These are phyloP conservation scores for Zhengitettix transpicula DNA, from an alignment of 2,888 invertebrate species.

Conservation along the genomic window DNA sequence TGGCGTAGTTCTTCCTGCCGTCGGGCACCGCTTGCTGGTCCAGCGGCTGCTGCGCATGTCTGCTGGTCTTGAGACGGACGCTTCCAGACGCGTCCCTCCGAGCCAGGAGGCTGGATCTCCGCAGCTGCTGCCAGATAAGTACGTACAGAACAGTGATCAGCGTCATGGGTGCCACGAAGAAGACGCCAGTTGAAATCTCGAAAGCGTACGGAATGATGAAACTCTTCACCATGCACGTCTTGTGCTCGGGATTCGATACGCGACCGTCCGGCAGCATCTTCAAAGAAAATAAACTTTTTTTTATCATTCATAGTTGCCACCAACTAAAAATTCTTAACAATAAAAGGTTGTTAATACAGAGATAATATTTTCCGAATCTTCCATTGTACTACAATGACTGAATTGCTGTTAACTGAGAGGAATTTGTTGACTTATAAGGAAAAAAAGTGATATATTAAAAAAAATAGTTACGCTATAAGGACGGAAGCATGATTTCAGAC, in stretches of 20 bases:
- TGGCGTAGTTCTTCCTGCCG: slow-evolving; percentile 5
- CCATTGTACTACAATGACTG: too few species aligned
- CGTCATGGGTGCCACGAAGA: slow-evolving; percentile 43
- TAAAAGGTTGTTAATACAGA: too few species aligned
- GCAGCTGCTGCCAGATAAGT: slow-evolving; percentile 30
- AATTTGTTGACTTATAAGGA: too few species aligned
- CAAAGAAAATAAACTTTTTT: slow-evolving; percentile 27
- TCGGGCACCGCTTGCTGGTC: not conserved
- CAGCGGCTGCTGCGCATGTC: slow-evolving; percentile 1
- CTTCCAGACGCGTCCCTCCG: slow-evolving; percentile 29
- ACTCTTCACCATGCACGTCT: slow-evolving; percentile 32
- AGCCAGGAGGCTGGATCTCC: slow-evolving; percentile 24
- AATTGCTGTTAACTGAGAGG: too few species aligned
- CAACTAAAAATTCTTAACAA: too few species aligned
- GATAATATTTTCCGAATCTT: too few species aligned
- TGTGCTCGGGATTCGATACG: slow-evolving; percentile 5
- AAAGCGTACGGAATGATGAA: slow-evolving; percentile 32
- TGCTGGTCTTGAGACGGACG: slow-evolving; percentile 25
- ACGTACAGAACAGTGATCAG: slow-evolving; percentile 40
- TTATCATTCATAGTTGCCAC: too few species aligned
- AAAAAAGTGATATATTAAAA: too few species aligned
- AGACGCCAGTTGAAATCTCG: slow-evolving; percentile 39
- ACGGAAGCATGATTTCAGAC: too few species aligned
- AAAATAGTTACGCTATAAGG: too few species aligned
- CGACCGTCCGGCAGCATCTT: slow-evolving; percentile 1